Base-by-base conservation (phyloP, 2,888 invertebrate species). In the Ornithoptera alexandrae region DNA sequence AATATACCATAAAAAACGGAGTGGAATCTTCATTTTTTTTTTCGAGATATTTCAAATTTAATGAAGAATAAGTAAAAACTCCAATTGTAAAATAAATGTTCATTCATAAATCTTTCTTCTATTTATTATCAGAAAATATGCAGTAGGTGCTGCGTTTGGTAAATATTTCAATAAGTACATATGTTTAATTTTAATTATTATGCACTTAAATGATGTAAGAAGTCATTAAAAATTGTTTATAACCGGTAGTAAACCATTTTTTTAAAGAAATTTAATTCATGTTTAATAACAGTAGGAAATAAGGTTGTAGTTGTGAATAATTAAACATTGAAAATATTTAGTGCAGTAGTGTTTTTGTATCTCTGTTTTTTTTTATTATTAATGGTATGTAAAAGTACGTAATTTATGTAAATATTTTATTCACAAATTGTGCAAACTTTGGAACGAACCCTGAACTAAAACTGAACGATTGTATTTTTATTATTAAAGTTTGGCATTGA, bases 401-500 rank as follows among this genome's bases (percentile, higher is more conserved):
- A 60, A 67, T 62, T 66, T 57, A 66, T 67, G 63, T 64, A 50
- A 64, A 67, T 67, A 63, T 70, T 70, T 70, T 67, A 70, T 70
- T 70, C 64, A 70, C 67, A 61, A 70, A 67, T 56, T 46, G 61
- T 67, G 67, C 67, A 70, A 67, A 61, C 62, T 60, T 59, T 60
- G 57, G 8, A 20, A 15, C 36, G 63, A 74, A 73, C 75, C 74
- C 61, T 73, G 73, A 75, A 71, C 70, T 71, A 64, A 69, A 68
- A 71, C 70, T 30, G 71, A 70, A 68, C 73, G 64, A 74, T 72
- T 74, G 68, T 58, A 74, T 69, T 71, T 70, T 73, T 72, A 74
- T 72, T 74, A 74, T 73, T 62, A 56, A 59, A 18, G 24, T 57
- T 24, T 74, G 73, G 71, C 76, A 76, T 73, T 73, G 74, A 73